phyloP scores from a whole-genome alignment of 35 echinoderm and acorn worm genomes.

The Heliocidaris tuberculata region DNA sequence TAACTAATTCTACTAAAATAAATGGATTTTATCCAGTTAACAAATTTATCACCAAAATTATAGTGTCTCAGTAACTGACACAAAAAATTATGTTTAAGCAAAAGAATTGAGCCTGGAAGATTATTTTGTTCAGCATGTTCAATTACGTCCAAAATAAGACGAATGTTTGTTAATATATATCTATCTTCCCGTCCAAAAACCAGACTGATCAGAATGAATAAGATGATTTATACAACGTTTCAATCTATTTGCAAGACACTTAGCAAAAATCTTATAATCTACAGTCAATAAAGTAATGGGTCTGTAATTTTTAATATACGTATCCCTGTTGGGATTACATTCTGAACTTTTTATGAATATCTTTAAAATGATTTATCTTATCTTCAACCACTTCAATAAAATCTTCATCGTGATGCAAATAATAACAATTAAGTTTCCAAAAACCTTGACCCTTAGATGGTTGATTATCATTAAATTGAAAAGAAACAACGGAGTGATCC shows the following conservation, averaged over 20 bases:
- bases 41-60: background rate
- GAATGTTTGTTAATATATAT: background rate
- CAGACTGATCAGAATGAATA: background rate
- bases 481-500: constrained; percentile 23
- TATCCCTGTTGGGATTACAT: constrained; percentile 50
- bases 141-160: background rate
- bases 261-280: too few species aligned
- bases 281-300: too few species aligned
- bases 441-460: background rate
- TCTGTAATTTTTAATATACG: constrained; percentile 40
- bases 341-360: background rate
- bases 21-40: background rate
- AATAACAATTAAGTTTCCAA: too few species aligned
- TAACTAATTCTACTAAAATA: background rate
- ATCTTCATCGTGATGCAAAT: too few species aligned
- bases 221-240: too few species aligned
- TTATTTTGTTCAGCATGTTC: background rate
- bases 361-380: too few species aligned
- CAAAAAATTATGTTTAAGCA: background rate
- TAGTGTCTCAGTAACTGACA: background rate
- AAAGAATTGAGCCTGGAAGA: background rate
- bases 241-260: too few species aligned
- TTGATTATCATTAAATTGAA: background rate
- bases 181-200: background rate
- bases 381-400: too few species aligned